Conservation (phyloP, 2,888 invertebrate genomes). For the Loripinus fragilis region DNA sequence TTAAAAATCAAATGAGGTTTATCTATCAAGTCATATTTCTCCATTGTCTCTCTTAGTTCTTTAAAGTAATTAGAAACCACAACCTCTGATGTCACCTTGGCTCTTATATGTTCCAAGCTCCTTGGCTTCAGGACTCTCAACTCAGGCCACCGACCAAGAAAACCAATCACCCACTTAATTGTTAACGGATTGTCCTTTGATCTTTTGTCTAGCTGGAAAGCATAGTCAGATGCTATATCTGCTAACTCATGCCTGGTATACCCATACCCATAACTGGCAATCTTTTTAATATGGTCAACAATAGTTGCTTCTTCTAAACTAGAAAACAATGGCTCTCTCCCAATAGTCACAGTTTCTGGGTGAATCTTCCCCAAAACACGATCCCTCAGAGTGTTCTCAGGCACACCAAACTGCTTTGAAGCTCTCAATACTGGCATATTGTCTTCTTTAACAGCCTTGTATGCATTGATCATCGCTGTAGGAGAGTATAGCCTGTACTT, state of each 20-base stretch:
- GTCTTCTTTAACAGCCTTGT: conserved; percentile 14
- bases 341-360: conserved; percentile 22
- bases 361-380: conserved; percentile 23
- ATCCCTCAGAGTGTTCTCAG: conserved; percentile 29
- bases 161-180: conserved; percentile 28
- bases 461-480: conserved; percentile 28
- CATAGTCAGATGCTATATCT: conserved; percentile 32
- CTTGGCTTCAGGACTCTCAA: conserved; percentile 32
- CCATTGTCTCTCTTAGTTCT: conserved; percentile 4
- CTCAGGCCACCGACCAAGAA: conserved; percentile 39
- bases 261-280: conserved; percentile 36
- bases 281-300: conserved; percentile 24
- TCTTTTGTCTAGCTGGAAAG: conserved; percentile 32
- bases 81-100: conserved; percentile 26
- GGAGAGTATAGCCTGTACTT: conserved; percentile 12
- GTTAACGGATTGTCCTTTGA: conserved; percentile 11
- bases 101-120: conserved; percentile 30
- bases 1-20: conserved; percentile 20
- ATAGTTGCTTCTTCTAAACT: conserved; percentile 27
- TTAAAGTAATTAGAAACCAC: conserved; percentile 26
- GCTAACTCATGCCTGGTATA: conserved; percentile 34
- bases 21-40: conserved; percentile 7
- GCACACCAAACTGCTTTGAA: conserved; percentile 13
- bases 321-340: conserved; percentile 25
- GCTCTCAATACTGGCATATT: conserved; percentile 30